phyloP scores from a whole-genome alignment of 2,888 invertebrate species.

The Hemistola chrysoprasaria region DNA sequence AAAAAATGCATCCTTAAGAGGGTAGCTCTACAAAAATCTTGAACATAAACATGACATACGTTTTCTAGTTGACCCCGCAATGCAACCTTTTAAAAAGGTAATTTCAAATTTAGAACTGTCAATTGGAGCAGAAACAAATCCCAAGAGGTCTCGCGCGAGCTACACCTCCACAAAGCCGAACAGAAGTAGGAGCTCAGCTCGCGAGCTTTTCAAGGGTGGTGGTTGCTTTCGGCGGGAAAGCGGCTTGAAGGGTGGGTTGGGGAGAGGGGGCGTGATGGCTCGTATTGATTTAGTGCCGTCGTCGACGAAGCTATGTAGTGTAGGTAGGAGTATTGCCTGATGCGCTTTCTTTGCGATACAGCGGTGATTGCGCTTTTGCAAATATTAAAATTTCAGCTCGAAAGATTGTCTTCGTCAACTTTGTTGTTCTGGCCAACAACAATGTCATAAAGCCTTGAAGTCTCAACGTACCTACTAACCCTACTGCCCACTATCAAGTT shows the following conservation, averaged over 20 bases:
- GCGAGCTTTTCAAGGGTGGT: constrained; percentile 82
- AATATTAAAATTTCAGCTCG: too few relatives aligned
- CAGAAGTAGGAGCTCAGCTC: constrained; percentile 83
- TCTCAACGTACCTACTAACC: too few relatives aligned
- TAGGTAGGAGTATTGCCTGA: constrained; percentile 74
- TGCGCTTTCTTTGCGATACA: constrained; percentile 72
- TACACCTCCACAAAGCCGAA: constrained; percentile 81
- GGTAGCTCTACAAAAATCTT: neutral
- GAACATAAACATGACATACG: constrained; percentile 4
- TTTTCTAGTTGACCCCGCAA: constrained; percentile 26
- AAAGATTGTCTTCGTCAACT: too few relatives aligned
- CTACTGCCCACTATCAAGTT: too few relatives aligned
- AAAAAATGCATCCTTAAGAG: neutral
- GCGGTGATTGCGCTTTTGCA: constrained; percentile 19
- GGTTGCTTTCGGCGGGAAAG: constrained; percentile 78
- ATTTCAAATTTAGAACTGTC: constrained; percentile 72
- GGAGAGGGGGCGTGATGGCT: constrained; percentile 75
- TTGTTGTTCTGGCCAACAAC: too few relatives aligned
- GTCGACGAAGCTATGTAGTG: constrained; percentile 79
- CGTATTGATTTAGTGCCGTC: constrained; percentile 84
- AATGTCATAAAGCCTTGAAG: too few relatives aligned
- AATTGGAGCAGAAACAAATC: constrained; percentile 72
- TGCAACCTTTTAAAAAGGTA: constrained; percentile 43
- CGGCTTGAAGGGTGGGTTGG: constrained; percentile 57
- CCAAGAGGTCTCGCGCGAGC: constrained; percentile 75